These are phyloP conservation scores for Orchesella flavescens DNA, from an alignment of 2,888 invertebrate species.

Conservation along the genomic window DNA sequence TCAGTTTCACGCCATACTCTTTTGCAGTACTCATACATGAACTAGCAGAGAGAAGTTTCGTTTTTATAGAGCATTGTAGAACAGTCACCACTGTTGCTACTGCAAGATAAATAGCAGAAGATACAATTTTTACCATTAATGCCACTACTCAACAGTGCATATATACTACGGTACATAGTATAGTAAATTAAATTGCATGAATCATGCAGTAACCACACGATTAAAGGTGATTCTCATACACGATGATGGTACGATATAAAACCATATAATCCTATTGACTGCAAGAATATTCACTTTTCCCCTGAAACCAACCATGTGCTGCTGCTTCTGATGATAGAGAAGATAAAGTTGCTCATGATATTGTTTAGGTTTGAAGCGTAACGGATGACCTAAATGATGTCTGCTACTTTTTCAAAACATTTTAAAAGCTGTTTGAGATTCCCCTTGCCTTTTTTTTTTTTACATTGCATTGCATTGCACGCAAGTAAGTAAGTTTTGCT, in stretches of 20 bases:
- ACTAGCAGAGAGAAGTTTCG: neutral
- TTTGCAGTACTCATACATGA: too few species aligned
- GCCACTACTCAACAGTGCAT: too few species aligned
- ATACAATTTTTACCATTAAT: too few species aligned
- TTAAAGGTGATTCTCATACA: too few species aligned
- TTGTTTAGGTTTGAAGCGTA: conserved; percentile 64
- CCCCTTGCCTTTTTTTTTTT: neutral
- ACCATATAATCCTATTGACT: too few species aligned
- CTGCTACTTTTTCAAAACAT: conserved; percentile 35
- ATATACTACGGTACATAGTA: too few species aligned
- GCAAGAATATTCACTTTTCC: conserved; percentile 57
- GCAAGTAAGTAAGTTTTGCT: too few species aligned
- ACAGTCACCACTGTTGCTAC: neutral
- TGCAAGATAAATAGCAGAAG: too few species aligned
- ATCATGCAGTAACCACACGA: too few species aligned
- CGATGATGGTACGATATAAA: too few species aligned
- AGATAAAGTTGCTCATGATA: conserved; percentile 40
- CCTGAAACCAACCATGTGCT: conserved; percentile 46
- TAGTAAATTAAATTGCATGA: too few species aligned
- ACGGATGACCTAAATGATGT: conserved; percentile 68
- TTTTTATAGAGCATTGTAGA: neutral
- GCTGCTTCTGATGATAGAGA: conserved; percentile 18
- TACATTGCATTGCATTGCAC: neutral
- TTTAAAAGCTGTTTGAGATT: conserved; percentile 30
- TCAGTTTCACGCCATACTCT: too few species aligned